Base-by-base conservation (phyloP, 2,113 vertebrate genomes). In the Odocoileus hemionus region DNA sequence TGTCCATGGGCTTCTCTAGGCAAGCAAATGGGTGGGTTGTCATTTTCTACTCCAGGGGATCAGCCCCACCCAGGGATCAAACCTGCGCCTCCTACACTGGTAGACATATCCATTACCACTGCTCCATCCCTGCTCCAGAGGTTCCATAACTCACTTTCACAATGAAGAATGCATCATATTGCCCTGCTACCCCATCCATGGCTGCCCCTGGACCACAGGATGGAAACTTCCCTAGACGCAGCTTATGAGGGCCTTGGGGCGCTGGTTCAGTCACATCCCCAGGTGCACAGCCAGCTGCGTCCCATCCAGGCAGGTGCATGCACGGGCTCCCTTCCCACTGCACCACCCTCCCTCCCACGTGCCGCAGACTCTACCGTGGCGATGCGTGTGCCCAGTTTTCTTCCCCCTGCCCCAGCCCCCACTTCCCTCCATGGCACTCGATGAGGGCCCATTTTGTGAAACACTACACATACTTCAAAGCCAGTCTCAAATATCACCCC, bases 381-480 rank as follows among this genome's bases (percentile, higher is more conserved):
- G 33, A 55, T 47, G 21, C 12, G 2, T 13, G 19, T 47, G 28
- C 67, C 88, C 78, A 64, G 25, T 52, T 12, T 13, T 14, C 39
- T 43, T 26, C n/a, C 45, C 7, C 19, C 16, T 7, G 30, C 43
- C 33, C 78, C 19, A 13, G 28, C 28, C 4, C 4, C 54, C 16
- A 7, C n/a, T 12, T 54, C 52, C 54, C 26, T 60, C 52, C 94
- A 60, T 2, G 5, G 74, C 14, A 45, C 21, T 57, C 3, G 15
- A 43, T 28, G 83, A 43, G 39, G 86, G 55, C 23, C 61, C 57
- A 50, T 89, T 89, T 67, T 36, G 9, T 89, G 95, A 96, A 96
- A 96, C 60, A 96, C 30, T 80, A 76, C n/a, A 92, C 89, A 90
- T 17, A 82, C 92, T 97, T 96, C 87, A 96, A 97, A 97, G 94